Evolutionary conservation across 2,113 vertebrate species (phyloP).

Genomic region (Benitochromis conjunctus): DNA sequence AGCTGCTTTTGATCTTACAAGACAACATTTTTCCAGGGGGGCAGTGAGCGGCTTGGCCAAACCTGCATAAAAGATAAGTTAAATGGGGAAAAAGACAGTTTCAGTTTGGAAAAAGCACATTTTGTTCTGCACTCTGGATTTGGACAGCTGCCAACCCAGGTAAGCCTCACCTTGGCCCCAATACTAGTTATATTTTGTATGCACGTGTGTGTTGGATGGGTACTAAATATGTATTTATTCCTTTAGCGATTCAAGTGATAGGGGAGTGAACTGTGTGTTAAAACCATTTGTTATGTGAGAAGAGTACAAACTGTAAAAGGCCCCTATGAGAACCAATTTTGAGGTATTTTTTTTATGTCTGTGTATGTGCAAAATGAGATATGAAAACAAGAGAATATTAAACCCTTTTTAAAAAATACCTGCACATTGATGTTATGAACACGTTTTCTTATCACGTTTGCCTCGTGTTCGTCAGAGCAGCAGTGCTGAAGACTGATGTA

Average conservation of each 20-base stretch:
- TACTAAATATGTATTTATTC: neutral
- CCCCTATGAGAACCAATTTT: neutral
- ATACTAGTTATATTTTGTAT: neutral
- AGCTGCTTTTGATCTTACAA: neutral
- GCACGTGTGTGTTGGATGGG: neutral
- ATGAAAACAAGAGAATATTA: neutral
- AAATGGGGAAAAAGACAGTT: neutral
- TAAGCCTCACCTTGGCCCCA: neutral
- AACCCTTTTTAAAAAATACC: neutral
- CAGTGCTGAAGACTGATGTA: neutral
- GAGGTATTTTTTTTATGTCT: neutral
- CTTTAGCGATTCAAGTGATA: neutral
- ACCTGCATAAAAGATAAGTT: neutral
- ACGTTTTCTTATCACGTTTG: neutral
- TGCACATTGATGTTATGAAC: neutral
- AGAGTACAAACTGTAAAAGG: neutral
- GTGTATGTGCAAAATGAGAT: neutral
- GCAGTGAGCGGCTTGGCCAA: neutral
- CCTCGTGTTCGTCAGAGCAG: neutral
- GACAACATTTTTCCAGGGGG: neutral
- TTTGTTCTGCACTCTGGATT: neutral
- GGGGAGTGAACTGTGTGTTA: neutral
- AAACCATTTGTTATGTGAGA: neutral
- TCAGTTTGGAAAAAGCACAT: neutral
- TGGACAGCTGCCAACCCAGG: neutral